phyloP scores from a whole-genome alignment of 2,113 vertebrate genomes.

The Pica pica region DNA sequence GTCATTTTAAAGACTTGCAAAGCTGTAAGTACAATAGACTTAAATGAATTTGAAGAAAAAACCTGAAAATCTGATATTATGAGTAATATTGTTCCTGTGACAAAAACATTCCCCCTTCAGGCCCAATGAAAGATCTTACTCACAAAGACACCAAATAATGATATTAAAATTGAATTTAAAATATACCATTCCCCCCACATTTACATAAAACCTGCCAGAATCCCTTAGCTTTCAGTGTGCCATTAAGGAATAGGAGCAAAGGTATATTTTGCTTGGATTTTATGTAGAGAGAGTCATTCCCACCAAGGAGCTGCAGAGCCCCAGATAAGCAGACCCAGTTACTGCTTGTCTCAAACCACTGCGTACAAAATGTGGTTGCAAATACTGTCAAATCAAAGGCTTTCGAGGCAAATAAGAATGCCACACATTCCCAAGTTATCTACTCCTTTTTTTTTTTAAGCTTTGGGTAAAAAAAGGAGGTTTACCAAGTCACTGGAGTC shows the following conservation, averaged over 20 bases:
- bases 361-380: not conserved
- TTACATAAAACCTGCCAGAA: not conserved
- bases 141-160: not conserved
- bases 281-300: not conserved
- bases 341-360: not conserved
- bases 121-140: not conserved
- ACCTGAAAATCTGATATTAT: not conserved
- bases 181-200: not conserved
- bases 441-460: not conserved
- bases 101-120: not conserved
- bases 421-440: slow-evolving; percentile 47
- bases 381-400: slow-evolving; percentile 49
- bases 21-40: not conserved
- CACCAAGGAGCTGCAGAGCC: not conserved
- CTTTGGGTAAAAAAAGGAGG: slow-evolving; percentile 6
- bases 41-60: not conserved
- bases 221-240: not conserved
- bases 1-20: not conserved
- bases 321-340: slow-evolving; percentile 33
- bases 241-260: not conserved
- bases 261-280: not conserved
- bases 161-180: not conserved
- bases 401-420: slow-evolving; percentile 17
- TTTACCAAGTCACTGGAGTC: slow-evolving; percentile 31
- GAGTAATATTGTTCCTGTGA: not conserved